Conservation (phyloP, 2,113 vertebrate species). For the Zootoca vivipara region DNA sequence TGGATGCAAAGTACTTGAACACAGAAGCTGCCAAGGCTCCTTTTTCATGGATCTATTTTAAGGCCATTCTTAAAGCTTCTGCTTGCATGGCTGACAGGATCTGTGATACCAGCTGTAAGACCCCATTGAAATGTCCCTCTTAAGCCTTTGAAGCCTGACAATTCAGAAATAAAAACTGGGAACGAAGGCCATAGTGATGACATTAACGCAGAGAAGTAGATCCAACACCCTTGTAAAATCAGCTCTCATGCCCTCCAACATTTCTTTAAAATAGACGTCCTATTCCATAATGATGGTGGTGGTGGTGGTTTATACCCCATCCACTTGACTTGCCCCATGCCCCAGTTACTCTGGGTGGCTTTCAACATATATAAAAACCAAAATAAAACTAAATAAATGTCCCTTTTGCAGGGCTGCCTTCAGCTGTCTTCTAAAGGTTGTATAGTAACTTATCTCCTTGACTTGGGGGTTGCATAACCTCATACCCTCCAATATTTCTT, state of each 20-base stretch:
- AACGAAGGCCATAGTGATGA: neutral
- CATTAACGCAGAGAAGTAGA: rapidly evolving
- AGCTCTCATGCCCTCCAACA: too few species aligned
- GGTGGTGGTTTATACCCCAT: rapidly evolving
- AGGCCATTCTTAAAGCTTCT: constrained; percentile 62
- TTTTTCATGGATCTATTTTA: constrained; percentile 58
- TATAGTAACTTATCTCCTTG: too few species aligned
- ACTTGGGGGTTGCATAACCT: too few species aligned
- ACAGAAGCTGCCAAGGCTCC: constrained; percentile 54
- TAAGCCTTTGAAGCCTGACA: constrained; percentile 11
- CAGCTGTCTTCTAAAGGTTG: too few species aligned
- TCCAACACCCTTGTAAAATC: neutral
- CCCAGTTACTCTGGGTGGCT: too few species aligned
- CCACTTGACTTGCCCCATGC: too few species aligned
- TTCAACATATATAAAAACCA: too few species aligned
- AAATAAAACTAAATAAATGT: too few species aligned
- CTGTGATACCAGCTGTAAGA: constrained; percentile 1
- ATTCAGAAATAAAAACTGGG: neutral
- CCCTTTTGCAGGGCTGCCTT: too few species aligned
- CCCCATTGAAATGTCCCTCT: constrained; percentile 27
- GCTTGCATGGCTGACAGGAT: constrained; percentile 50
- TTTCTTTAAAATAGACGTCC: too few species aligned
- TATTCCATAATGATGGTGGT: too few species aligned
- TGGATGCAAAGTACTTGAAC: constrained; percentile 10
- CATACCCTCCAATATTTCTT: too few species aligned